These are phyloP conservation scores for Caenorhabditis sp. DNA, from an alignment of 2,888 invertebrate species.

Conservation along the genomic window DNA sequence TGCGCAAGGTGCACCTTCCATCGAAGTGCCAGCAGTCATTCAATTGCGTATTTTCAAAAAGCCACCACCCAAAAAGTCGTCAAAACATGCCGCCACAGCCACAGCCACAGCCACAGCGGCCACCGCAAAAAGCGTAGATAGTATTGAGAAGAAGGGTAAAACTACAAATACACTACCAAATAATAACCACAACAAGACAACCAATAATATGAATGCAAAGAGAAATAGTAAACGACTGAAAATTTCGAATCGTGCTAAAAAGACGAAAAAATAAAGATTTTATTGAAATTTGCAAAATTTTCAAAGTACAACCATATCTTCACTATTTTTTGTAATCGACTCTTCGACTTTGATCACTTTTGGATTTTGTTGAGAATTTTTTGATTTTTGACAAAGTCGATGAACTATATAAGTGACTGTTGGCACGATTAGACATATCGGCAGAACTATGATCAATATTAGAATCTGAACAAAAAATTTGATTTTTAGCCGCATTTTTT, in stretches of 20 bases:
- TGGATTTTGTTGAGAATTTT: background rate
- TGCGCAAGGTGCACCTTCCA: background rate
- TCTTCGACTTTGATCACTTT: background rate
- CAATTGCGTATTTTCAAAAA: background rate
- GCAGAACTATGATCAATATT: constrained; percentile 38
- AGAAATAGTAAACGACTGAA: too few relatives aligned
- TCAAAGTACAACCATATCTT: constrained; percentile 1
- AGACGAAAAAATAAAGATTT: background rate
- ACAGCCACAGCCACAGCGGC: background rate
- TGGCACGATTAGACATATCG: constrained; percentile 37
- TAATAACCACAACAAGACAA: too few relatives aligned
- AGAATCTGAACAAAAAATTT: constrained; percentile 20
- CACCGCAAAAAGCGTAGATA: background rate
- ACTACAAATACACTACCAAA: too few relatives aligned
- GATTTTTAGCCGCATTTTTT: too few relatives aligned
- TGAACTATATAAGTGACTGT: constrained; percentile 20
- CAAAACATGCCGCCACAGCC: background rate
- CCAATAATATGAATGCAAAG: too few relatives aligned
- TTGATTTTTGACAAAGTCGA: constrained; percentile 5
- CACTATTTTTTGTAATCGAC: background rate
- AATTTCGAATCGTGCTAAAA: too few relatives aligned
- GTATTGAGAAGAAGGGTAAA: background rate
- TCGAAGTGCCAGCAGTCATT: background rate
- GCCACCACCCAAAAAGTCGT: background rate
- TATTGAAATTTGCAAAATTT: background rate